phyloP scores from a whole-genome alignment of 1,140 invertebrate species.

The Riptortus pedestris region DNA sequence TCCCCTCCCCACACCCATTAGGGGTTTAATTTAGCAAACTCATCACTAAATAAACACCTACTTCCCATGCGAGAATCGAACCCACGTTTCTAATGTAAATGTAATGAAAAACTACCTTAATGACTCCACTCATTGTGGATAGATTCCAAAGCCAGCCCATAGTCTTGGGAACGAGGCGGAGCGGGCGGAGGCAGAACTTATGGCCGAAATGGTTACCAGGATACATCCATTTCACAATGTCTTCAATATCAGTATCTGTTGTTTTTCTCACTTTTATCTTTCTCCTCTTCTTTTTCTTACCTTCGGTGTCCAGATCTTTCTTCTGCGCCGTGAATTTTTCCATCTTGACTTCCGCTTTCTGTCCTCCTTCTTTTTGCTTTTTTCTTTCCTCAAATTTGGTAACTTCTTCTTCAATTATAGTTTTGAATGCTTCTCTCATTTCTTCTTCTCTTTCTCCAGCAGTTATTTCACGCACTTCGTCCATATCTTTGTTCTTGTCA shows the following conservation, averaged over 20 bases:
- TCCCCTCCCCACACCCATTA: too few species aligned
- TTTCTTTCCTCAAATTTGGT: background rate
- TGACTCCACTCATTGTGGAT: background rate
- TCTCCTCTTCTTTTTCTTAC: background rate
- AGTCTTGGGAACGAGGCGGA: conserved; percentile 40
- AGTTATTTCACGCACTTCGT: background rate
- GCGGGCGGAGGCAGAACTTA: conserved; percentile 38
- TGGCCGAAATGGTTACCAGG: conserved; percentile 42
- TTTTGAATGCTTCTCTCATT: background rate
- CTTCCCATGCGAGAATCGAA: too few species aligned
- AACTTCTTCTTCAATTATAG: background rate
- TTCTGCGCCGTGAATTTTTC: background rate
- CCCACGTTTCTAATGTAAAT: too few species aligned
- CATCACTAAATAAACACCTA: too few species aligned
- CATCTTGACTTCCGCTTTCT: conserved; percentile 5
- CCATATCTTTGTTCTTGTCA: background rate
- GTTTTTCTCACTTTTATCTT: background rate
- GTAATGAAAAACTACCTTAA: too few species aligned
- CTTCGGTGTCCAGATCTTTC: background rate
- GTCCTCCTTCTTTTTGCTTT: background rate
- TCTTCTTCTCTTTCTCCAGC: background rate
- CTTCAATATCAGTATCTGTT: background rate
- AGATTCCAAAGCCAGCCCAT: conserved; percentile 51
- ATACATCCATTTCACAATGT: conserved; percentile 22
- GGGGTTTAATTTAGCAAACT: too few species aligned